Evolutionary conservation across 1,140 invertebrate genomes (phyloP), one percentile per base, ranked within the genome.

Genomic region (Trichomalopsis sarcophagae): DNA sequence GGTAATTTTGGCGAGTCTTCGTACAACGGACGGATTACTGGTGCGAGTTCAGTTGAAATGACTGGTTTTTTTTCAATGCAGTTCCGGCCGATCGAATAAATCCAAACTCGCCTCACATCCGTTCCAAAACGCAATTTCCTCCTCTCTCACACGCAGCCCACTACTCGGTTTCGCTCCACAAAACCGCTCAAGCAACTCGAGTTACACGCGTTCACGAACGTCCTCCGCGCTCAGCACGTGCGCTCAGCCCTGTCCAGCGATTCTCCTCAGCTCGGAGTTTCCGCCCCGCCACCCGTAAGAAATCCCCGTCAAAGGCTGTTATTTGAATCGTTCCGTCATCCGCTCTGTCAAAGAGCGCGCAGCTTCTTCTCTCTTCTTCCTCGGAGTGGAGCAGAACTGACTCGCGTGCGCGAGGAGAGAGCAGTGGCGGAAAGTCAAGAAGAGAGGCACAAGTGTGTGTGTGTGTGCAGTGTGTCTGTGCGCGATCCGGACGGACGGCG

Each of bases 401-500:
- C 36, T 82, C 44, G 69, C 27, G 6, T 68, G 66, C 74, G 33
- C 27, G 27, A 27, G 1, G 27, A 27, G 33, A 4, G 68, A 17
- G 68, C 27, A 23, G 27, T 30, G 68, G 68, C 68, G n/a, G 23
- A 40, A 77, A 50, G 75, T 23, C 17, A 55, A 73, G 75, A 84
- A 27, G 13, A 27, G 11, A 30, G 27, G 62, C 13, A 14, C 36
- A 21, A 5, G 30, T 11, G 33, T 82, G 44, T 55, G 47, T 33
- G 33, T 27, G 75, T 68, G 62, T 55, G 55, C 21, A 27, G 78
- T 36, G 55, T 50, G 50, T 33, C 2, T 77, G 71, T 14, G 7
- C 27, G 23, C 81, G 77, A 81, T 86, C 81, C 86, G 89, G 87
- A 89, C 87, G 88, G 89, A 89, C 87, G 90, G 90, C 89, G 90